These are phyloP conservation scores for Meiosimyza platycephala DNA, from an alignment of 2,888 invertebrate species.

Conservation along the genomic window DNA sequence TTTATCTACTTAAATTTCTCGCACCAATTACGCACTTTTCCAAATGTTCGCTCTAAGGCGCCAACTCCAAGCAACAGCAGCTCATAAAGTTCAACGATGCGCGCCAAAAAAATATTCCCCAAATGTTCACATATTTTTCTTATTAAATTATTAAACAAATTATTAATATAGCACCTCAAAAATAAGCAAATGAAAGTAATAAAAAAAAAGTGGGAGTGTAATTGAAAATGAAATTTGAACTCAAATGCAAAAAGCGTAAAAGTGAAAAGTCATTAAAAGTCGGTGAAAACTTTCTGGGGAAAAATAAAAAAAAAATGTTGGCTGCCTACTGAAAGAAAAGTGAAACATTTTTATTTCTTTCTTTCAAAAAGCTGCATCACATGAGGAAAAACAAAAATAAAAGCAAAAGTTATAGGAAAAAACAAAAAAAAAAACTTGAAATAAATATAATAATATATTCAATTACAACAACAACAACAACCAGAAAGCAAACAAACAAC, in stretches of 20 bases:
- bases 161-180: not conserved
- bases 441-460: not conserved
- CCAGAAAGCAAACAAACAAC: constrained; percentile 20
- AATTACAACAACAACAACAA: constrained; percentile 36
- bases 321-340: constrained; percentile 12
- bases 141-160: not conserved
- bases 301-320: constrained; percentile 14
- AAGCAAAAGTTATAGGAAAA: not conserved
- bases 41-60: too few relatives aligned
- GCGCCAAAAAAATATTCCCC: not conserved
- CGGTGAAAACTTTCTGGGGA: constrained; percentile 38
- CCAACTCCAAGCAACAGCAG: too few relatives aligned
- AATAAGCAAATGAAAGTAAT: not conserved
- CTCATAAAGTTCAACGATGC: constrained; percentile 9
- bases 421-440: constrained; percentile 5
- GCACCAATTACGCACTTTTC: too few relatives aligned
- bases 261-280: constrained; percentile 45
- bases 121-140: not conserved
- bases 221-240: constrained; percentile 28
- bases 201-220: not conserved
- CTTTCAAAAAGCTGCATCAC: constrained; percentile 8
- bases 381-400: constrained; percentile 15
- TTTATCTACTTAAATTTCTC: too few relatives aligned
- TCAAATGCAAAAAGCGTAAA: constrained; percentile 36
- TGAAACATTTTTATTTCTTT: constrained; percentile 7